Evolutionary conservation across 2,888 invertebrate genomes (phyloP).

Genomic region (Poecilobothrus nobilitatus): DNA sequence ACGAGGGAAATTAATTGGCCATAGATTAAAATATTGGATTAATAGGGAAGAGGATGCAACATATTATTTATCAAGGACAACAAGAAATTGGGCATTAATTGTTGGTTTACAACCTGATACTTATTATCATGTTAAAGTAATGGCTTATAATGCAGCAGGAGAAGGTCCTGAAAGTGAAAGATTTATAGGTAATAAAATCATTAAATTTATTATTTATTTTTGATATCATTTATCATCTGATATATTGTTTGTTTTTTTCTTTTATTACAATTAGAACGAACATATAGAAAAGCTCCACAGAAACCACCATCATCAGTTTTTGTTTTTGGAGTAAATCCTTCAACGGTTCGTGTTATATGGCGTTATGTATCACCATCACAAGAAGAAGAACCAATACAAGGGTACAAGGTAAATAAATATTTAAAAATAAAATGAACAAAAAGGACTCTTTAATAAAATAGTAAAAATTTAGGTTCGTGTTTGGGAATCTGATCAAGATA

Average conservation of each 20-base stretch:
- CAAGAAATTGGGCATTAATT: conserved; percentile 77
- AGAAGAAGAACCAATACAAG: conserved; percentile 87
- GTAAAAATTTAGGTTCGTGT: conserved; percentile 54
- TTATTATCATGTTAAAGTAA: conserved; percentile 87
- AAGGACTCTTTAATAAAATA: not conserved
- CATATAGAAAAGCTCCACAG: conserved; percentile 84
- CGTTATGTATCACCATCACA: conserved; percentile 83
- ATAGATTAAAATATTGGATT: conserved; percentile 87
- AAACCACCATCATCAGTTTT: conserved; percentile 90
- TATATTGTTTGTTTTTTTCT: conserved; percentile 12
- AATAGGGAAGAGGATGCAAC: conserved; percentile 69
- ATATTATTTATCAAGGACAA: conserved; percentile 76
- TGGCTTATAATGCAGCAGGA: conserved; percentile 94
- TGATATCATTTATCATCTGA: too few relatives aligned
- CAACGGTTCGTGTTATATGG: conserved; percentile 83
- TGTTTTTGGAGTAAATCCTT: conserved; percentile 73
- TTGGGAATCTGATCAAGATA: conserved; percentile 92
- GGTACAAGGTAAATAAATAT: conserved; percentile 61
- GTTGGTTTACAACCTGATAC: conserved; percentile 89
- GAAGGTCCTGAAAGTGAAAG: conserved; percentile 93
- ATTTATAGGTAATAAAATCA: conserved; percentile 50
- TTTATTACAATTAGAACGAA: conserved; percentile 53
- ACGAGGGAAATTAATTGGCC: conserved; percentile 84
- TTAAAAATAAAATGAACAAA: not conserved
- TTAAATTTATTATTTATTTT: conserved; percentile 7